Percentiles rank a stretch among this genome's conserved stretches.
Conservation (phyloP, 2,113 vertebrate species). For the Ptilonorhynchus violaceus region DNA sequence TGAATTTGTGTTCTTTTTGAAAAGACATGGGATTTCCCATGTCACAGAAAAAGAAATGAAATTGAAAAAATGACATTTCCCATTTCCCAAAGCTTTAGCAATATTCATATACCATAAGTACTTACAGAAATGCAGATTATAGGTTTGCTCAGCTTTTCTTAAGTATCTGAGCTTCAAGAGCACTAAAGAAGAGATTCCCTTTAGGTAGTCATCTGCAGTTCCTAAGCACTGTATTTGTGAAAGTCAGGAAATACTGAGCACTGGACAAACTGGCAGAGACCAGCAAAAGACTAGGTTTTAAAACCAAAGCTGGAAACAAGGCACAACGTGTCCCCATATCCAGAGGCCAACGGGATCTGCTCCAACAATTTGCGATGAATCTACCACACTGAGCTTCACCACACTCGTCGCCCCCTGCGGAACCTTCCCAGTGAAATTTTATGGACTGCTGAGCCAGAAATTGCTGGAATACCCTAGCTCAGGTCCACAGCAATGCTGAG, state of each 20-base stretch:
- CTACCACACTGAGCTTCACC: fast-evolving
- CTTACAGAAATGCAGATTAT: neutral
- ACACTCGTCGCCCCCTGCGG: fast-evolving
- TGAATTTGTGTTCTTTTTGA: neutral
- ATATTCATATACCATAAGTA: neutral
- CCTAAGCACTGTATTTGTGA: neutral
- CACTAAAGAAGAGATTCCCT: neutral
- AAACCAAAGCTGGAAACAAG: neutral
- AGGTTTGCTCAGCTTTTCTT: neutral
- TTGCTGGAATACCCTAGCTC: fast-evolving
- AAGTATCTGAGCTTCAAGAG: neutral
- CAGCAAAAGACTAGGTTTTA: neutral
- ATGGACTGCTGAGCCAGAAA: neutral
- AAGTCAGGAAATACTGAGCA: neutral
- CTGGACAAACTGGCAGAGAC: neutral
- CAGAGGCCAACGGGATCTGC: neutral
- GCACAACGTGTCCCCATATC: neutral
- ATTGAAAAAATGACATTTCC: neutral
- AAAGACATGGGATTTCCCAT: neutral
- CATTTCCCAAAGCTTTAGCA: neutral
- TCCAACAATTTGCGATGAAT: fast-evolving
- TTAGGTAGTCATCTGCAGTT: neutral
- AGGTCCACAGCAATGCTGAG: neutral
- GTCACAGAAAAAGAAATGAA: neutral
- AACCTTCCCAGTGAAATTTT: neutral